Base-by-base conservation (phyloP, 2,113 vertebrate species). In the Nothocercus julius region DNA sequence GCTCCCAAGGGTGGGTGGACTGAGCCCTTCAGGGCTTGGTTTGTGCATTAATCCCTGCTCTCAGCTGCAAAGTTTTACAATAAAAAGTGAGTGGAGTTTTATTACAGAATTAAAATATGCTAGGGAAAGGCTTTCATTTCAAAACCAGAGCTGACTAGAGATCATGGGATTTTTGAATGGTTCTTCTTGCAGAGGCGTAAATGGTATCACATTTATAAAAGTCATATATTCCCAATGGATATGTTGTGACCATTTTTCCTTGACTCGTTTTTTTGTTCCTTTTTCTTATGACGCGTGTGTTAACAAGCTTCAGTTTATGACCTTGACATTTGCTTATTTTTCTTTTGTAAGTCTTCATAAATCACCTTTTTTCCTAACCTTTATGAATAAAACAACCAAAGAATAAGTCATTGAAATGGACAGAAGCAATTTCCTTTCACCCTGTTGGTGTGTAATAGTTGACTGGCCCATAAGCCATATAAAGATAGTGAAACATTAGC, bases 291-390 rank as follows among this genome's bases (percentile, higher is more conserved):
- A 69, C 38, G 20, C 8, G 16, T 2, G 4, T 93, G 92, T 95
- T 95, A 95, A 93, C 91, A 92, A 88, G 70, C 68, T 72, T 66
- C 89, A 61, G 44, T 92, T 95, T 95, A 95, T 59, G 89, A 93
- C 95, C 88, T 96, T 97, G 92, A 95, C 90, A 94, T 96, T 96
- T 90, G 36, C 84, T 87, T 97, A 69, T 74, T 95, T 91, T 92
- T 82, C 91, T 93, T 87, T 80, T 45, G 70, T 74, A 96, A 72
- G 75, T 89, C 85, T 95, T 90, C 56, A 89, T 94, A 93, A 92
- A 79, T 90, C 76, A 82, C 18, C 0, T 56, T 56, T 56, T 56
- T 4, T 89, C 83, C 49, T 83, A 96, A 86, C 82, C 64, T 25
- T 89, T 83, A 25, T 76, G 72, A 96, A 91, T 70, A 95, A 95